Conservation (phyloP, 2,797 vertebrate genomes). For the Gallinago nigripennis region DNA sequence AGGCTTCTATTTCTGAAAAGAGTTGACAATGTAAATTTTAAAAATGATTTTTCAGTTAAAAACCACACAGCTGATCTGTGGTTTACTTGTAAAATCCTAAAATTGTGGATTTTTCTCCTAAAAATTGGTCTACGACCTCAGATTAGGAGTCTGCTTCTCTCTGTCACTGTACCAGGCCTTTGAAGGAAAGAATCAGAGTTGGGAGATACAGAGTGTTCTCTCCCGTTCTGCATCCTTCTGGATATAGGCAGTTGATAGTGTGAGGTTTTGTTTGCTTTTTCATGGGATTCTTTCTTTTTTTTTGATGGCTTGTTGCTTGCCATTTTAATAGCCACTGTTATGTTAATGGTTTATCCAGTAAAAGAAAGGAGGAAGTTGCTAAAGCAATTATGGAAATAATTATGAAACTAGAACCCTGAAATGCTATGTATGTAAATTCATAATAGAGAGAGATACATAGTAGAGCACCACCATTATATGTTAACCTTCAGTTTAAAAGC, state of each 20-base stretch:
- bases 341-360: not conserved
- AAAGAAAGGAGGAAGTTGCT: not conserved
- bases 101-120: not conserved
- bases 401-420: not conserved
- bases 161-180: not conserved
- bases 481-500: not conserved
- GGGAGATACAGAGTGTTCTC: not conserved
- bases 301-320: not conserved
- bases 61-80: not conserved
- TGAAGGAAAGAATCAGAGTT: not conserved
- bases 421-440: not conserved
- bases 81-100: not conserved
- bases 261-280: not conserved
- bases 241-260: not conserved
- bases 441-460: too few species aligned
- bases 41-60: not conserved
- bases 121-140: accelerated
- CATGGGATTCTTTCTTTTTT: not conserved
- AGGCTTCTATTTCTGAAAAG: not conserved
- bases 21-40: not conserved
- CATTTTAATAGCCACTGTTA: not conserved
- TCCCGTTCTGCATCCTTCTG: not conserved
- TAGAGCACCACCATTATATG: not conserved
- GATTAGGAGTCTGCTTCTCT: not conserved
- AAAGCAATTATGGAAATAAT: not conserved